Base-by-base conservation (phyloP, 2,113 vertebrate species). In the Proterorhinus semilunaris region DNA sequence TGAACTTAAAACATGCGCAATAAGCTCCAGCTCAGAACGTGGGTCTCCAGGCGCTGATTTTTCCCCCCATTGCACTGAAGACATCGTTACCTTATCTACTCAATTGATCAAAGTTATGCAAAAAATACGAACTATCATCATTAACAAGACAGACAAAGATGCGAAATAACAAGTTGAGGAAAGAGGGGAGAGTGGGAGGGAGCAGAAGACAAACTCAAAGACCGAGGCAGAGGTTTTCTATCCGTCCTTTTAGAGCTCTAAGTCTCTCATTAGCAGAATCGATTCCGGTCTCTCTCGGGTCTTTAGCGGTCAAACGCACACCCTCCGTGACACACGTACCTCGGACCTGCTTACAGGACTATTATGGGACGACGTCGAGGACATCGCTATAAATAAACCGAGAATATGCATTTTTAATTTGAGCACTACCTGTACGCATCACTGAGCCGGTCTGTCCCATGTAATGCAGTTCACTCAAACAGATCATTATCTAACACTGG, bases 251-350 rank as follows among this genome's bases (percentile, higher is more conserved):
- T 72, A 21, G 63, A 53, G 71, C 83, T 82, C 75, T 89, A 87
- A 90, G 84, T 89, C 88, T 86, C 88, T 89, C 86, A 91, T 91
- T 91, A 91, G 87, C 88, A 79, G 72, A 86, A 91, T 91, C 86
- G 89, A 91, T 90, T 89, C 74, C 74, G 71, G 74, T 83, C 81
- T 91, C 86, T 82, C 27, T 82, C 72, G 69, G 84, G 82, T 90
- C 88, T 87, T 91, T 89, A 90, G 80, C 83, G 87, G 85, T 88
- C 85, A 89, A 87, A 88, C 72, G 84, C 78, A 54, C 63, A 64
- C 62, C 59, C 58, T 65, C 59, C 53, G 52, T 62, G 49, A 70
- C 13, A 42, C 59, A 55, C 36, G 45, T 45, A 2, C 53, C 65
- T 12, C 53, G 45, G 55, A 59, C 51, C 21, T 8, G 57, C 58